A percentile compares a stretch with the other conserved stretches of the same genome.
These are phyloP conservation scores for Cerastoderma edule DNA, from an alignment of 2,888 invertebrate species.

Conservation along the genomic window DNA sequence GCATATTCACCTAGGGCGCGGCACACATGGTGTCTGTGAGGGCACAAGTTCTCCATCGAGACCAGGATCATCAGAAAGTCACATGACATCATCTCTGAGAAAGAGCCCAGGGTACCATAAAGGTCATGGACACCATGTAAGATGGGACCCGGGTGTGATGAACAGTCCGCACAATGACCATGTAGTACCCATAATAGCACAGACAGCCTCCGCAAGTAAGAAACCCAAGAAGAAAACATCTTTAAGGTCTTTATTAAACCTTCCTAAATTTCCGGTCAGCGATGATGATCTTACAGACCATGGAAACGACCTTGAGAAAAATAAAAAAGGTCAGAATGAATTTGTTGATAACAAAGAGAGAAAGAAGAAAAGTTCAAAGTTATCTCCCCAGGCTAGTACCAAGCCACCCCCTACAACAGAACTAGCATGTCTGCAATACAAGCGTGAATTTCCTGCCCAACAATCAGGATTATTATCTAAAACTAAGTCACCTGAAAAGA, in stretches of 20 bases:
- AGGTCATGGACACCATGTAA: conserved; percentile 54
- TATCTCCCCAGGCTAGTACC: not conserved
- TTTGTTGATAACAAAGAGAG: not conserved
- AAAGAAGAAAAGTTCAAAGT: not conserved
- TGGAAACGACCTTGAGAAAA: conserved; percentile 21
- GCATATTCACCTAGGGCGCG: conserved; percentile 53
- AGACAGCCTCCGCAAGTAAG: conserved; percentile 28
- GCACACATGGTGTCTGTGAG: conserved; percentile 58
- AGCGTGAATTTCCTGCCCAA: conserved; percentile 21
- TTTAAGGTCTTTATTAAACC: conserved; percentile 51
- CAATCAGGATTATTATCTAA: not conserved
- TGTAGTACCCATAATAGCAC: not conserved
- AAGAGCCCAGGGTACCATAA: conserved; percentile 51
- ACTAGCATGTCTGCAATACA: conserved; percentile 31
- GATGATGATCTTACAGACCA: conserved; percentile 50
- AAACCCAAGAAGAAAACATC: conserved; percentile 55
- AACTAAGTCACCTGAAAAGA: conserved; percentile 11
- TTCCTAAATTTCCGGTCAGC: conserved; percentile 55
- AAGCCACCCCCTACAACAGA: not conserved
- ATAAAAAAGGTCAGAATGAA: conserved; percentile 7
- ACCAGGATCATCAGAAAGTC: conserved; percentile 48
- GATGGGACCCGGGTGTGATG: conserved; percentile 55
- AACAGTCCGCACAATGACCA: conserved; percentile 33
- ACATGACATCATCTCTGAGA: conserved; percentile 54
- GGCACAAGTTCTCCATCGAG: conserved; percentile 37